Conservation (phyloP, 2,113 vertebrate genomes). For the Clupea harengus region DNA sequence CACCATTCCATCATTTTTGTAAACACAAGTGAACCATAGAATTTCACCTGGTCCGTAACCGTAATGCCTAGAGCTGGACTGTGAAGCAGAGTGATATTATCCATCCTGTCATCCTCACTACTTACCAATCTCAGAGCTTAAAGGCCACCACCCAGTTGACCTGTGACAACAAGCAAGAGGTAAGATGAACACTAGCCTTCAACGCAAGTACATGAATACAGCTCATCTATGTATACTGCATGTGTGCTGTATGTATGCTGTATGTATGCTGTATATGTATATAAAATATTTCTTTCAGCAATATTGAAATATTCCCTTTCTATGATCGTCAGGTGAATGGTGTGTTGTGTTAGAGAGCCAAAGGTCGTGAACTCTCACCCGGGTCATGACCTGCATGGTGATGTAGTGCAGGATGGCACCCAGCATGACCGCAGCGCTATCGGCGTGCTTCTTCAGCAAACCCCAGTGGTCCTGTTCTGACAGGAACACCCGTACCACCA, state of each 20-base stretch:
- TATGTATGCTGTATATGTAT: background rate
- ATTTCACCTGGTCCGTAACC: too few relatives aligned
- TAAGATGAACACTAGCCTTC: too few relatives aligned
- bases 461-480: slow-evolving; percentile 39
- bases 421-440: slow-evolving; percentile 66
- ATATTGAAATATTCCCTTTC: too few relatives aligned
- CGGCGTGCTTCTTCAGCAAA: slow-evolving; percentile 70
- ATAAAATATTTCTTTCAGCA: too few relatives aligned
- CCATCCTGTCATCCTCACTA: background rate
- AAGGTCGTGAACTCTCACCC: slow-evolving; percentile 42
- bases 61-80: too few relatives aligned
- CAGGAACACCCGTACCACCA: slow-evolving; percentile 68
- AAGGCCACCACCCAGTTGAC: slow-evolving; percentile 79
- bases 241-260: too few relatives aligned
- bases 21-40: too few relatives aligned
- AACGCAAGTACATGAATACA: too few relatives aligned
- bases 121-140: slow-evolving; percentile 83
- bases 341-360: background rate
- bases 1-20: too few relatives aligned
- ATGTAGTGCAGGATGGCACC: slow-evolving; percentile 87
- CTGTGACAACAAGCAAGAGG: slow-evolving; percentile 59
- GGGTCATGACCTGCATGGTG: slow-evolving; percentile 85
- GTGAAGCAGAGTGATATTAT: too few relatives aligned
- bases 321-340: too few relatives aligned
- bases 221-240: too few relatives aligned